Base-by-base conservation (phyloP, 2,113 vertebrate species). In the Neotragus pygmaeus region DNA sequence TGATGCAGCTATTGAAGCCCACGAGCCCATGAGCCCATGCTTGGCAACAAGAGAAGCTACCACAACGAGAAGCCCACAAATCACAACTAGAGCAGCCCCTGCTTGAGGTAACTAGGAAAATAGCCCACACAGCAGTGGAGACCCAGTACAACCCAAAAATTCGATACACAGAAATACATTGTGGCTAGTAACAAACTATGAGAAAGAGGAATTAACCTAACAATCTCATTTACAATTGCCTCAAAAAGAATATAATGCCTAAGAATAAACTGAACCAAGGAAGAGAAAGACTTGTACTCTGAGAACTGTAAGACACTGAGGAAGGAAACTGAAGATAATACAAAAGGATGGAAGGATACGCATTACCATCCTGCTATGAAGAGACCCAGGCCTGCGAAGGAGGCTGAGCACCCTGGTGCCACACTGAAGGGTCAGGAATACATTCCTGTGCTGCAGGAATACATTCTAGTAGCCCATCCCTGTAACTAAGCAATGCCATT, bases 401-500 rank as follows among this genome's bases (percentile, higher is more conserved):
- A 0, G 1, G 13, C 14, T 51, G 28, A 33, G 57, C 21, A 36
- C 9, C 23, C 28, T 49, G 16, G 14, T 16, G 47, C n/a, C 60
- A 86, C 57, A n/a, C 8, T 33, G 8, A n/a, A 57, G 75, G 28
- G 30, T 57, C 12, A 25, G 17, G n/a, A n/a, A n/a, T n/a, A n/a
- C n/a, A n/a, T n/a, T n/a, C 19, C 14, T 1, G 30, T 47, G 47
- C 77, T 55, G 19, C 55, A 17, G 58, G 58, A 58, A 45, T 8
- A 14, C 39, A 13, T 78, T 64, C 28, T 12, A 47, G 75, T 57
- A 75, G 43, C 25, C 36, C 33, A 47, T 60, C 23, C 2, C 12
- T 3, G 7, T 36, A 36, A 28, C 30, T 28, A 17, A 86, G 11
- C 0, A 21, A 25, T 30, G 28, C 0, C 3, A 2, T 10, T n/a